Evolutionary conservation across 2,888 invertebrate genomes (phyloP), one percentile per base, ranked within the genome.

Genomic region (Sphaeridia pumilis): DNA sequence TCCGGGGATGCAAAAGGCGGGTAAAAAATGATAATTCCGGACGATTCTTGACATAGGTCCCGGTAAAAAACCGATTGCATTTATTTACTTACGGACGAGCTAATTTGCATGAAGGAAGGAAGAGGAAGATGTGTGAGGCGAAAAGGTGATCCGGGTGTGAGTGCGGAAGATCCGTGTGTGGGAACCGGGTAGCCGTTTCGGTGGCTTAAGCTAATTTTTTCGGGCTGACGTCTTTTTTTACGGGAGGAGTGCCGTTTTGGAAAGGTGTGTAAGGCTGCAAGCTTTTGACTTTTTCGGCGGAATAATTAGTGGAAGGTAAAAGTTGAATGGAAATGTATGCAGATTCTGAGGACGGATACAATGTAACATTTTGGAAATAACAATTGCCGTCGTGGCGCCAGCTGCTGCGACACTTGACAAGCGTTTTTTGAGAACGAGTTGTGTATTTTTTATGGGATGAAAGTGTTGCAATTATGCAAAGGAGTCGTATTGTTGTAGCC

Each of bases 381-480:
- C n/a, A n/a, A n/a, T n/a, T n/a, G n/a, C n/a, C n/a, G n/a, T n/a
- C n/a, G n/a, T 38, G 38, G 5, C 20, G 17, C 12, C 12, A 38
- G 20, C 5, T 7, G 31, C 7, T 31, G 31, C 17, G 38, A 20
- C 38, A 38, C 38, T 38, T 38, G 38, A 38, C 38, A 20, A 31
- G 31, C 31, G 10, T 38, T 38, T 38, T 38, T 38, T 38, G 7
- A 14, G 31, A 31, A 31, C 14, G 31, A 14, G 31, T 31, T 14
- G 31, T 10, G 5, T 14, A 5, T 38, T 38, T 38, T 38, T 38
- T 38, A 38, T 38, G 17, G 17, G 20, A 38, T 38, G 38, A 38
- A 38, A 38, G 17, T 38, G 38, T 38, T 38, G 38, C 38, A 38
- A 38, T 38, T 38, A 38, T 38, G 38, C 5, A 17, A 38, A 38